A percentile compares a stretch with the other conserved stretches of the same genome.
Evolutionary conservation across 30 jellyfish, hydroid and myxozoan genomes (phyloP).

Genomic region (Morbakka virulenta): DNA sequence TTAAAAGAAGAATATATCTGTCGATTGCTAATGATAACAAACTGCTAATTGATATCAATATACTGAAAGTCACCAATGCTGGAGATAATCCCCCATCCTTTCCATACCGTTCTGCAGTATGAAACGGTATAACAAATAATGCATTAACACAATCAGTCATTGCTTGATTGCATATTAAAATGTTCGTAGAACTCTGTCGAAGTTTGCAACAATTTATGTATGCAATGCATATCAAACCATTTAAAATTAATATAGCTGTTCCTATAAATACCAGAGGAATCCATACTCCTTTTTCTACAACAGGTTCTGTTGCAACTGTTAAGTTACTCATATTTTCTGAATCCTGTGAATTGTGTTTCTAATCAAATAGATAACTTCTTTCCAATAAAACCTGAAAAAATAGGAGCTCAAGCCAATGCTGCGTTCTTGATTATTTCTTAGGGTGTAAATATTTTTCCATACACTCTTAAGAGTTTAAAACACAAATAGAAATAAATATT

Average conservation of each 20-base stretch:
- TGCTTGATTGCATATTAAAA: not conserved
- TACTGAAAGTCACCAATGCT: not conserved
- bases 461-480: no score
- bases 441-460: no score
- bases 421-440: no score
- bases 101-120: not conserved
- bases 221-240: not conserved
- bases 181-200: not conserved
- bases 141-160: not conserved
- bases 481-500: no score
- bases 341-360: no score
- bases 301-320: no score
- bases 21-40: not conserved
- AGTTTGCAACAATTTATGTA: not conserved
- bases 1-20: not conserved
- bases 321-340: no score
- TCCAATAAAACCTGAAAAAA: no score
- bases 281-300: no score
- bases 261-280: not conserved
- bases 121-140: not conserved
- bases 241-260: no score
- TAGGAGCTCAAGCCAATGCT: no score
- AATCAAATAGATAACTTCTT: no score
- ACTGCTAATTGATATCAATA: not conserved
- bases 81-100: not conserved